A percentile compares a stretch with the other conserved stretches of the same genome.
Conservation (phyloP, 2,888 invertebrate species). For the Leucophenga maculata region DNA sequence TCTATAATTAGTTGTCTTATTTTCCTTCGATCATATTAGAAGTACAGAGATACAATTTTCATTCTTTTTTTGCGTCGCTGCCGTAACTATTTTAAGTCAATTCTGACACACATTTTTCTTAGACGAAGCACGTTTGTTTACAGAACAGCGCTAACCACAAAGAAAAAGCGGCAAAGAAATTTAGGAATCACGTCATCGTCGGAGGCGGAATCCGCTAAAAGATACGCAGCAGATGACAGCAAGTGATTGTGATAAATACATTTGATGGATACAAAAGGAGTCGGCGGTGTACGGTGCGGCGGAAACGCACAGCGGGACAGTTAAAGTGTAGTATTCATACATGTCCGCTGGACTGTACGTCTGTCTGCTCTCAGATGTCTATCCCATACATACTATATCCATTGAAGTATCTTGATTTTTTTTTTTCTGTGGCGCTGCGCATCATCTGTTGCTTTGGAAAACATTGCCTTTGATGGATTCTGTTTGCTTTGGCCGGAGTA, state of each 20-base stretch:
- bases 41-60: background rate
- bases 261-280: background rate
- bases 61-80: background rate
- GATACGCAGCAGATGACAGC: background rate
- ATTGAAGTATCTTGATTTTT: background rate
- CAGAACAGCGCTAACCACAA: background rate
- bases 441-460: conserved; percentile 18
- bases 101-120: conserved; percentile 15
- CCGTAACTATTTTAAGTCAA: conserved; percentile 16
- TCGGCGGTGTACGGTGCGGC: background rate
- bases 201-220: background rate
- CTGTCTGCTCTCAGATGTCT: background rate
- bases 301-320: conserved; percentile 1
- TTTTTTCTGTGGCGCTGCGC: background rate
- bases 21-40: background rate
- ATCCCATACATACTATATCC: background rate
- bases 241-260: background rate
- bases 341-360: background rate
- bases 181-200: conserved; percentile 33
- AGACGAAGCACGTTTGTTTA: conserved; percentile 2
- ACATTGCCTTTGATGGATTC: conserved; percentile 21
- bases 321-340: background rate
- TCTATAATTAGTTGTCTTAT: background rate
- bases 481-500: background rate
- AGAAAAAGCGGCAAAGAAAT: background rate